Evolutionary conservation across 2,113 vertebrate genomes (phyloP), one percentile per base, ranked within the genome.

Genomic region (Pionites leucogaster): DNA sequence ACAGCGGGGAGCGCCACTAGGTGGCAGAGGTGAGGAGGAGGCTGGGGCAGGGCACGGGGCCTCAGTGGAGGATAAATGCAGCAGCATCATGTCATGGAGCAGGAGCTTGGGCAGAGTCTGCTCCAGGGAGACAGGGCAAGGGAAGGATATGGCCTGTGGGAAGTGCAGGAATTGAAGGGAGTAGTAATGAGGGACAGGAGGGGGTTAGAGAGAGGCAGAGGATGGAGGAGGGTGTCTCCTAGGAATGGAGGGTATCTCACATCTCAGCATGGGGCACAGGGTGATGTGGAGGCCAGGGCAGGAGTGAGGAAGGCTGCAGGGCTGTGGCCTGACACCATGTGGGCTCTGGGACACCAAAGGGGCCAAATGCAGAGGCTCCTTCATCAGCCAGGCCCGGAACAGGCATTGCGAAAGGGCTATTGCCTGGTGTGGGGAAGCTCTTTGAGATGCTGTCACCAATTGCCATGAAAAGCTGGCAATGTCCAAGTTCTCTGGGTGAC

Each of bases 1-100:
- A 28, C 60, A 9, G 52, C 0, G 5, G 49, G 6, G n/a, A 29
- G 65, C 3, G 69, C 46, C 62, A 3, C 31, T 1, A 0, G 52
- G 65, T 4, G 35, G 31, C 19, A 20, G 44, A 35, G 49, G 50
- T 3, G 44, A 64, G 37, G 52, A 13, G 71, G 28, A 39, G 15
- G 44, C 29, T 2, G 6, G 11, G 2, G 22, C 15, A 29, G 68
- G 46, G 33, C 37, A 29, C 0, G 1, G 44, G 50, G 37, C 46
- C 17, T 25, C 41, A 14, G 5, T 3, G 2, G 59, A 23, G 25
- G 59, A 37, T 2, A 29, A 11, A 7, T 1, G 65, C 64, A 37
- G 67, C 67, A 19, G 29, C 2, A 20, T 3, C 42, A 3, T 6
- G 15, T 3, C 71, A 23, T 1, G 11, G 64, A 24, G 33, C 23